A percentile compares a stretch with the other conserved stretches of the same genome.
Evolutionary conservation across 2,113 vertebrate species (phyloP).

Genomic region (Gallinago jamesoni): DNA sequence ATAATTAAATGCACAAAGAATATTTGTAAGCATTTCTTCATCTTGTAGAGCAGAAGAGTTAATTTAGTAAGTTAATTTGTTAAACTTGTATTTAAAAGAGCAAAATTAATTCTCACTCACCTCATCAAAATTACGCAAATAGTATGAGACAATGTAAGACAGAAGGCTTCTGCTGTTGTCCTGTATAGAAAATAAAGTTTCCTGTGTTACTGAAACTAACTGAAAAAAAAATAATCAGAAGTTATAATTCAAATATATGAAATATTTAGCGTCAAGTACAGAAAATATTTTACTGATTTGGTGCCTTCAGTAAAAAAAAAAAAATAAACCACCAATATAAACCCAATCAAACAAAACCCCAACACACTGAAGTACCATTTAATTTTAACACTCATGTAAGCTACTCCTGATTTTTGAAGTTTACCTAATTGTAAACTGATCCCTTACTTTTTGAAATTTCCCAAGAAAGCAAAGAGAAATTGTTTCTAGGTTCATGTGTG

Average conservation of each 20-base stretch:
- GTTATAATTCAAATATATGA: not conserved
- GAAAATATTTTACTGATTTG: not conserved
- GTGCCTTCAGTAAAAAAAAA: not conserved
- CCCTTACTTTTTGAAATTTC: not conserved
- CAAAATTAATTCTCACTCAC: slow-evolving; percentile 77
- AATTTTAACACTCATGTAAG: not conserved
- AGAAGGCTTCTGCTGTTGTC: slow-evolving; percentile 91
- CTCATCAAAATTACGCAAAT: slow-evolving; percentile 94
- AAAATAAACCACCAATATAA: not conserved
- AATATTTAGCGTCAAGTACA: not conserved
- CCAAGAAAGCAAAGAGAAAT: not conserved
- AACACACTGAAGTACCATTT: not conserved
- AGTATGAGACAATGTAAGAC: slow-evolving; percentile 91
- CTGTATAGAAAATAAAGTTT: slow-evolving; percentile 73
- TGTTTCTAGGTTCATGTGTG: not conserved
- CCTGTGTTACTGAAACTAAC: not conserved
- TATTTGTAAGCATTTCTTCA: not conserved
- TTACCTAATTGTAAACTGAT: not conserved
- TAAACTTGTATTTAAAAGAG: not conserved
- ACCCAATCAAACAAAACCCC: not conserved
- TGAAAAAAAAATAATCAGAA: not conserved
- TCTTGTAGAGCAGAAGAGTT: not conserved
- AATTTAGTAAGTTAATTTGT: slow-evolving; percentile 43
- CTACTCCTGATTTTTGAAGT: not conserved
- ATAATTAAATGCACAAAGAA: not conserved